phyloP scores from a whole-genome alignment of 2,888 invertebrate genomes.

The Epistrophe grossulariae region DNA sequence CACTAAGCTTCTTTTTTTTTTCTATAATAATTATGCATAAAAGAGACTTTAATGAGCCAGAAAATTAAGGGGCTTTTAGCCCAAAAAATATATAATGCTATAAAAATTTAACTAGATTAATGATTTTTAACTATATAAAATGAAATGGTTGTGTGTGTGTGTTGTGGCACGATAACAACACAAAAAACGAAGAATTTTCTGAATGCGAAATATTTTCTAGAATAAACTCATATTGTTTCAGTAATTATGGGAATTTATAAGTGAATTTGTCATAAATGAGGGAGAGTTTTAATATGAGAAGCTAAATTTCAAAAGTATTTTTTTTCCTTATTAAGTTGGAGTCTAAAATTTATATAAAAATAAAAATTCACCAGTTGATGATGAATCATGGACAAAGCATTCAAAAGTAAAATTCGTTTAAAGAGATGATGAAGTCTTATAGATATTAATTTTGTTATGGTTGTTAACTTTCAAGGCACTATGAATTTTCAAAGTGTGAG shows the following conservation, averaged over 20 bases:
- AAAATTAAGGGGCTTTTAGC: slow-evolving; percentile 59
- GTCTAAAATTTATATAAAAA: neutral
- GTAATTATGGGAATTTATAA: slow-evolving; percentile 34
- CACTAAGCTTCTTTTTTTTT: neutral
- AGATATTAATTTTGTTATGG: neutral
- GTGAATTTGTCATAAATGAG: neutral
- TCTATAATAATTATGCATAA: slow-evolving; percentile 6
- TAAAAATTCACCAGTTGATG: neutral
- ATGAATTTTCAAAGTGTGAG: too few species aligned
- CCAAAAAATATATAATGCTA: neutral
- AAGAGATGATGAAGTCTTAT: neutral
- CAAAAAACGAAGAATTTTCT: slow-evolving; percentile 3
- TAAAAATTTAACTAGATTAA: slow-evolving; percentile 48
- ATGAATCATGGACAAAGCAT: too few species aligned
- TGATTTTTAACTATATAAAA: slow-evolving; percentile 54
- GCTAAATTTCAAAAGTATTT: neutral
- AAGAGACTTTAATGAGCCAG: slow-evolving; percentile 53
- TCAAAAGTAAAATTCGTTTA: too few species aligned
- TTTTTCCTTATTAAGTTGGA: neutral
- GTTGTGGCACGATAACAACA: neutral
- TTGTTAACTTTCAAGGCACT: too few species aligned
- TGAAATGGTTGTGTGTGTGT: slow-evolving; percentile 5
- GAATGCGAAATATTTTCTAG: neutral
- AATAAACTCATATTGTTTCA: slow-evolving; percentile 34
- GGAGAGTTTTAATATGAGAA: neutral